phyloP scores from a whole-genome alignment of 2,113 vertebrate species.

The Phoxinus phoxinus region DNA sequence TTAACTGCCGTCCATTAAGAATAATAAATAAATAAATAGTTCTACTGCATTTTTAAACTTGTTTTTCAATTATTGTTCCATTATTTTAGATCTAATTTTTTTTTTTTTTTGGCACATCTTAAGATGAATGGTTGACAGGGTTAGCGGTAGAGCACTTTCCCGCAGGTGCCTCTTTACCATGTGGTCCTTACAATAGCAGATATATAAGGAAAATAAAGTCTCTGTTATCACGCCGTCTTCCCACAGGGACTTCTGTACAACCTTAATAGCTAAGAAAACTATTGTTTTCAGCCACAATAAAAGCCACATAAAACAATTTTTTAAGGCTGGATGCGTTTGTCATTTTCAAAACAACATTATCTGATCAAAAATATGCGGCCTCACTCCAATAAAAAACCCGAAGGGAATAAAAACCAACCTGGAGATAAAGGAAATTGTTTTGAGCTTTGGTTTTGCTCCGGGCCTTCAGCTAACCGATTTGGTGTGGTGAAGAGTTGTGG shows the following conservation, averaged over 20 bases:
- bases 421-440: conserved; percentile 26
- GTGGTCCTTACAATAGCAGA: conserved; percentile 6
- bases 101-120: neutral
- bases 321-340: conserved; percentile 43
- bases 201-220: neutral
- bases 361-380: conserved; percentile 43
- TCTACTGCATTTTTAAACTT: neutral
- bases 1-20: neutral
- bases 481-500: conserved; percentile 36
- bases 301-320: conserved; percentile 39
- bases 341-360: conserved; percentile 55
- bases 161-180: neutral
- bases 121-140: neutral
- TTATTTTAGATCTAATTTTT: neutral
- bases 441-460: conserved; percentile 8
- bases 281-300: conserved; percentile 43
- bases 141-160: conserved; percentile 4
- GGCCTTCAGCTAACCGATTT: conserved; percentile 17
- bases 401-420: conserved; percentile 31
- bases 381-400: neutral
- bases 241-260: neutral
- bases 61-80: no score
- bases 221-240: conserved; percentile 13
- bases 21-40: neutral
- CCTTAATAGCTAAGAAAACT: conserved; percentile 24